Conservation (phyloP, 2,113 vertebrate species). For the Myiozetetes cayanensis region DNA sequence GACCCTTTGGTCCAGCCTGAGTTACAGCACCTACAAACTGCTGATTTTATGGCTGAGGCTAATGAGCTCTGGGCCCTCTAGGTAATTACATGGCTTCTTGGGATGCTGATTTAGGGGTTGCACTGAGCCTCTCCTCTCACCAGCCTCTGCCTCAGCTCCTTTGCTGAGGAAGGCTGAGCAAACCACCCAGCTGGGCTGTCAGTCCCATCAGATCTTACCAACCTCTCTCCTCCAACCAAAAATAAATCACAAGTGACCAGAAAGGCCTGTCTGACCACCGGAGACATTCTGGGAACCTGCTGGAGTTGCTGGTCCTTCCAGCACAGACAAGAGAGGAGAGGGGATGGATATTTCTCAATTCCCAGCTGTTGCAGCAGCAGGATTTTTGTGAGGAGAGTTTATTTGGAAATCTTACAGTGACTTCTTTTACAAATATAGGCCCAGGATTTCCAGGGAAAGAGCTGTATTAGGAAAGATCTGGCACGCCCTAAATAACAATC, state of each 20-base stretch:
- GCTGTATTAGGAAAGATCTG: neutral
- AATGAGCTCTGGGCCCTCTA: neutral
- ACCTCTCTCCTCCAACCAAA: neutral
- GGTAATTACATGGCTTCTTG: neutral
- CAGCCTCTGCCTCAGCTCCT: neutral
- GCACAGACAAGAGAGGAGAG: neutral
- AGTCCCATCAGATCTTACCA: neutral
- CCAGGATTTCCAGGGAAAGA: constrained; percentile 15
- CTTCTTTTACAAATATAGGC: constrained; percentile 6
- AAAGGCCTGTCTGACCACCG: neutral
- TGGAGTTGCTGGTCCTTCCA: neutral
- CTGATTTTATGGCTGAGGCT: neutral
- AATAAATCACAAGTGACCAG: neutral
- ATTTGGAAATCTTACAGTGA: neutral
- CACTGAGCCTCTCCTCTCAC: neutral
- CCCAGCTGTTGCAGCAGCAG: neutral
- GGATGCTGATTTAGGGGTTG: neutral
- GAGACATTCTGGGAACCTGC: neutral
- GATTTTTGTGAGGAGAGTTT: neutral
- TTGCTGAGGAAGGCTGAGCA: fast-evolving
- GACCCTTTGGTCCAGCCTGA: neutral
- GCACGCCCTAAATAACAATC: constrained; percentile 37
- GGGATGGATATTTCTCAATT: neutral
- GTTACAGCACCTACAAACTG: neutral
- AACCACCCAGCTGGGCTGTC: neutral